A percentile compares a stretch with the other conserved stretches of the same genome.
Conservation (phyloP, 2,888 invertebrate genomes). For the Autographa gamma region DNA sequence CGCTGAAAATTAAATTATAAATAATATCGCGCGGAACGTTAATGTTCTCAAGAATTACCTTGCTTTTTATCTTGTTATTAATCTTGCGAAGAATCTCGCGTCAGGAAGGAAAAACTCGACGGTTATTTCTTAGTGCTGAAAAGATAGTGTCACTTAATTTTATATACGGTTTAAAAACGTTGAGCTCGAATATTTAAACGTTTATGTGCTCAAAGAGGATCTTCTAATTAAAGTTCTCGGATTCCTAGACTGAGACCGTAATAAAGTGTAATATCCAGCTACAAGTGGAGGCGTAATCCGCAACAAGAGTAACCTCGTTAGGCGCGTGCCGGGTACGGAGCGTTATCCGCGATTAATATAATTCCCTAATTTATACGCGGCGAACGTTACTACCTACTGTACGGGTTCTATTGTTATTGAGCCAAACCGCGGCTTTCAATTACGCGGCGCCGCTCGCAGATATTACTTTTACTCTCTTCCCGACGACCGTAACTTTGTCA, state of each 20-base stretch:
- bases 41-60: constrained; percentile 43
- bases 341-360: constrained; percentile 82
- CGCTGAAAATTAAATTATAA: constrained; percentile 66
- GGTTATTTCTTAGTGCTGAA: constrained; percentile 27
- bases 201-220: constrained; percentile 47
- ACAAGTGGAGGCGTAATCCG: constrained; percentile 58
- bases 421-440: constrained; percentile 80
- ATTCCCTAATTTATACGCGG: constrained; percentile 84
- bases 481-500: constrained; percentile 68
- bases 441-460: constrained; percentile 68
- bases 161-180: constrained; percentile 33
- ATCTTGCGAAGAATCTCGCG: constrained; percentile 39
- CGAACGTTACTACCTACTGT: constrained; percentile 62
- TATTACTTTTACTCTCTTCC: constrained; percentile 67
- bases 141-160: constrained; percentile 32
- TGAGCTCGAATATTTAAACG: constrained; percentile 33
- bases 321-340: constrained; percentile 43
- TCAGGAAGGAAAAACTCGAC: constrained; percentile 18
- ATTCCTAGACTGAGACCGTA: constrained; percentile 58
- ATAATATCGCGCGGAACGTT: constrained; percentile 53
- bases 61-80: constrained; percentile 41
- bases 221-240: constrained; percentile 58
- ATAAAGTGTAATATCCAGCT: constrained; percentile 64
- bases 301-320: constrained; percentile 67
- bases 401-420: constrained; percentile 73